Evolutionary conservation across 92 coral and sea anemone genomes (phyloP).

Genomic region (Parazoanthus atlanticus): DNA sequence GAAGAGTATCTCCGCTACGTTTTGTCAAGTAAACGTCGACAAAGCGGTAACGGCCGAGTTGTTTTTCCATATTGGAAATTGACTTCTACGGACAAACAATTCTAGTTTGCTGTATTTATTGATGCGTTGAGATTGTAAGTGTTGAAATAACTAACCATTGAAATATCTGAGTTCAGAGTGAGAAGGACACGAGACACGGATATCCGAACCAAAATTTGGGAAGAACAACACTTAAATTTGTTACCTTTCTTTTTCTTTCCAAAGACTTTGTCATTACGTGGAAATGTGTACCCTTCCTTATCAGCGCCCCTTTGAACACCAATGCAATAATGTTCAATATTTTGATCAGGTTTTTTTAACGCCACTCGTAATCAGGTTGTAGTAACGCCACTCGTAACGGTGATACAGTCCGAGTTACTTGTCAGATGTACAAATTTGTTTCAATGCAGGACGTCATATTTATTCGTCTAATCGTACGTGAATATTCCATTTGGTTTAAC

Average conservation of each 20-base stretch:
- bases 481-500: not conserved
- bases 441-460: slow-evolving; percentile 28
- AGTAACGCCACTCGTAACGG: not conserved
- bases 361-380: not conserved
- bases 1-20: too few relatives aligned
- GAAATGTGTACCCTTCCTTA: not conserved
- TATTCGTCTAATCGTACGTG: slow-evolving; percentile 26
- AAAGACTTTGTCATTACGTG: not conserved
- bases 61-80: too few relatives aligned
- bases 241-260: not conserved
- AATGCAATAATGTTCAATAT: not conserved
- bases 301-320: not conserved
- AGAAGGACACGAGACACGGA: not conserved
- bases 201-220: not conserved
- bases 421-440: slow-evolving; percentile 9
- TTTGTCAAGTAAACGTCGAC: not conserved
- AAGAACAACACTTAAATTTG: not conserved
- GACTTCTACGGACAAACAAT: too few relatives aligned
- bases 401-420: not conserved
- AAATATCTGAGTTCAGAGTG: not conserved
- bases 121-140: not conserved
- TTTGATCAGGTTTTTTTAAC: not conserved
- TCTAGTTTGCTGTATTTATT: too few relatives aligned
- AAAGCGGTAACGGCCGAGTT: too few relatives aligned
- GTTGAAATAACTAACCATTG: too few relatives aligned